Evolutionary conservation across 2,888 invertebrate species (phyloP), one percentile per base, ranked within the genome.

Genomic region (Melinopterus prodromus): DNA sequence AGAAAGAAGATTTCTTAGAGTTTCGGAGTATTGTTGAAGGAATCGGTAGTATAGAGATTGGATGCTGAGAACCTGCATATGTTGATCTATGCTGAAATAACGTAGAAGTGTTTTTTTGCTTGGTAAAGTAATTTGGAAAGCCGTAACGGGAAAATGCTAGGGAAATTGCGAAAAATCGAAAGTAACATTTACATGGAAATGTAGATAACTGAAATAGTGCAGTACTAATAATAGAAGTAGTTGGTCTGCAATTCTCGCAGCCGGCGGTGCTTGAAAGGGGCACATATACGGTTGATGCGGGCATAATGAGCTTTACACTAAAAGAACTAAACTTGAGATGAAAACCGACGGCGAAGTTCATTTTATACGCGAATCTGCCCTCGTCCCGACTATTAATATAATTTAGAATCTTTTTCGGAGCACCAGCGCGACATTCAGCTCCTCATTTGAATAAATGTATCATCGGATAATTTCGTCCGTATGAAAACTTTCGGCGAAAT

Each of bases 301-400:
- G 77, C 71, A 71, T 26, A 70, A 71, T 69, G 69, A 16, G 16
- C 70, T 79, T 79, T 79, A 69, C 76, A 79, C 53, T 77, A 12
- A 26, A 76, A 79, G 26, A 76, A 70, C 76, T 26, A 79, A 79
- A 69, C 76, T 79, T 38, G 9, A 76, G 77, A 77, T 16, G 77
- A 71, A 79, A 79, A 79, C 53, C 26, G 71, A 79, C 53, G 53
- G 12, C 71, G 16, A 71, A 77, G 71, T 77, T 77, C 71, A 70
- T 79, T 79, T 79, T 77, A 77, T 77, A 79, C 70, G 53, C 35
- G 36, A 77, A 79, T 72, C 71, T 77, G 71, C 77, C 15, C 35
- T 69, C 69, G 72, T 69, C 74, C 71, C 53, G 69, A 69, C 72
- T 78, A 71, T 71, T 78, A 71, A 74, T 37, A 70, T 38, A 72